Base-by-base conservation (phyloP, 2,888 invertebrate genomes). In the Nysson spinosus region DNA sequence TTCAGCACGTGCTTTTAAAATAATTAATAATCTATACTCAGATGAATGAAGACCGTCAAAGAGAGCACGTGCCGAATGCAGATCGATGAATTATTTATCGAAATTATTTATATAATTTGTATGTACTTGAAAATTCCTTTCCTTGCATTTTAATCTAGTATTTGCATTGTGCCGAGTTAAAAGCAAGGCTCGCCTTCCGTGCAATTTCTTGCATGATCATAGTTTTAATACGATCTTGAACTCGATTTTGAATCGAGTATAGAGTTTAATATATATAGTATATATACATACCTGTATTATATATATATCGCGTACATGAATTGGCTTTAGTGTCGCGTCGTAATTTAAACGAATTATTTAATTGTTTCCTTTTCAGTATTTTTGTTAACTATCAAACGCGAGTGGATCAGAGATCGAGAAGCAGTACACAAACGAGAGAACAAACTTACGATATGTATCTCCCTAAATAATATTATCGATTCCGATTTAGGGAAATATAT, bases 181-280 rank as follows among this genome's bases (percentile, higher is more conserved):
- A 46, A 30, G 17, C 46, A 32, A 46, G 43, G 35, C 19, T 39
- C 35, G 12, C 16, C n/a, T 22, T 32, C 12, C 14, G 49, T 64
- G 66, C 60, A 65, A 64, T 57, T 46, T 37, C n/a, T 60, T 58
- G 65, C 65, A 65, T 30, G 64, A 64, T 6, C 58, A 47, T 58
- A 40, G 32, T n/a, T 49, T 64, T 60, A 52, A 46, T 67, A 69
- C 52, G 55, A 43, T 51, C 63, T 52, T 55, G 16, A 32, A 43
- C 67, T 72, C 69, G 69, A 71, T 77, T 67, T 26, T 47, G 30
- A 69, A 72, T 75, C 76, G 73, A 75, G 62, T 46, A 47, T 62
- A 77, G 69, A 77, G 61, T 77, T 78, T 74, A 74, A 71, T 72
- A 78, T 79, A 69, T 67, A 69, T 69, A 67, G 72, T 35, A 58